A percentile compares a stretch with the other conserved stretches of the same genome.
phyloP scores from a whole-genome alignment of 2,113 vertebrate genomes.

The Coreoperca whiteheadi region DNA sequence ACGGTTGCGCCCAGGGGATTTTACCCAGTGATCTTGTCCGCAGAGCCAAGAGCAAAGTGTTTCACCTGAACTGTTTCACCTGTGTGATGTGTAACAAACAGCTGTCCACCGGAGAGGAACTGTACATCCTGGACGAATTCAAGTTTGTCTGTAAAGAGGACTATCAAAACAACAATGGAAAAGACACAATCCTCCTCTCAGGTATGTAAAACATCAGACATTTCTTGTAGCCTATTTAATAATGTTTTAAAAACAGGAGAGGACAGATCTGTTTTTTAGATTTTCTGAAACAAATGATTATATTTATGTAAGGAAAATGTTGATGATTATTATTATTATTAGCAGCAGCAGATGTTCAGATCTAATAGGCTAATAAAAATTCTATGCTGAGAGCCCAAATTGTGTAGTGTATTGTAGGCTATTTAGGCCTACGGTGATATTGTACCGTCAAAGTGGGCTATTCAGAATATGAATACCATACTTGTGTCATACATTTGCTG shows the following conservation, averaged over 20 bases:
- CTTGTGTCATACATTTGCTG: neutral
- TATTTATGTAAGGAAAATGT: neutral
- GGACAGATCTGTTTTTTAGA: neutral
- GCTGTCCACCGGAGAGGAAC: conserved; percentile 98
- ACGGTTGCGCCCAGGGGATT: conserved; percentile 96
- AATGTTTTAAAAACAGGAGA: neutral
- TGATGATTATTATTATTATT: neutral
- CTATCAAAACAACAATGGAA: conserved; percentile 93
- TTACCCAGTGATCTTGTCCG: conserved; percentile 97
- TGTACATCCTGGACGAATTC: conserved; percentile 97
- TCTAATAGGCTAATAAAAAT: no score
- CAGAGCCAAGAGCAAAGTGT: conserved; percentile 96
- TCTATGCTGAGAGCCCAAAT: neutral
- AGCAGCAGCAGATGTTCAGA: neutral
- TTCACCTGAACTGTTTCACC: conserved; percentile 99
- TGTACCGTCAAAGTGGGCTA: neutral
- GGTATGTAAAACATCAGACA: conserved; percentile 32
- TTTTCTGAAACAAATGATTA: neutral
- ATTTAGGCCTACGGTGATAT: neutral
- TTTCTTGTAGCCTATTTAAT: neutral
- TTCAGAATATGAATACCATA: neutral
- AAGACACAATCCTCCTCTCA: conserved; percentile 92
- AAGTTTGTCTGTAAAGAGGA: conserved; percentile 99
- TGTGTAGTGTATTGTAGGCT: neutral
- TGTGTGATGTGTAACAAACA: conserved; percentile 99